A percentile compares a stretch with the other conserved stretches of the same genome.
Conservation (phyloP, 2,113 vertebrate species). For the Ardeotis arabs region DNA sequence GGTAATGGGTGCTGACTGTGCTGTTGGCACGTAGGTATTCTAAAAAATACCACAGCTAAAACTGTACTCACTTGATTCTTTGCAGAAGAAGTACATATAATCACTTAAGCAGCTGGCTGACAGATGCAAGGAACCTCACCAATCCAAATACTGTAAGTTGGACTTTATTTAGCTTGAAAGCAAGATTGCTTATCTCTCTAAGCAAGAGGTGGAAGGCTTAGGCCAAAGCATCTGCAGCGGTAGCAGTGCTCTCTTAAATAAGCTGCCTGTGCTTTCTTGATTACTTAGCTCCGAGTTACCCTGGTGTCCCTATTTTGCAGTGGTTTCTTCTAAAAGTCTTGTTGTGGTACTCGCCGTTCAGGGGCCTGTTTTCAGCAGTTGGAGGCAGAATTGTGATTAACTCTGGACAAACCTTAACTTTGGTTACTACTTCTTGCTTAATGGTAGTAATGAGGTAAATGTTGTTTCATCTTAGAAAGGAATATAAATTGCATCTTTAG, state of each 20-base stretch:
- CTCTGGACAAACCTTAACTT: neutral
- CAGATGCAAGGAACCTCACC: slow-evolving; percentile 97
- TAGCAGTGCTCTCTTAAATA: neutral
- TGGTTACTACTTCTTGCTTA: neutral
- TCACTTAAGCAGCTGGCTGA: slow-evolving; percentile 98
- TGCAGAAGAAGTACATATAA: slow-evolving; percentile 97
- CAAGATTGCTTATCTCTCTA: neutral
- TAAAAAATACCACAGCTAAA: neutral
- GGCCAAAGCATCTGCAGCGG: neutral
- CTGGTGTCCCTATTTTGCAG: neutral
- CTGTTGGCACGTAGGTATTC: neutral
- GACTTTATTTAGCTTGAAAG: neutral
- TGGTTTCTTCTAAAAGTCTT: neutral
- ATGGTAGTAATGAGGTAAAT: neutral
- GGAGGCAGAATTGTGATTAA: neutral
- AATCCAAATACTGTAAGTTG: slow-evolving; percentile 98
- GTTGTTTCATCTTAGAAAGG: neutral
- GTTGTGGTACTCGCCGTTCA: neutral
- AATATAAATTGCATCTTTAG: neutral
- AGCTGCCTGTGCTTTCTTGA: neutral
- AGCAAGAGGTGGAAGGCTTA: neutral
- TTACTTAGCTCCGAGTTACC: neutral
- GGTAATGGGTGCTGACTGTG: neutral
- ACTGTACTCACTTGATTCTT: slow-evolving; percentile 53
- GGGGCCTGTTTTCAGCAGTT: neutral